Base-by-base conservation (phyloP, 2,797 vertebrate genomes). In the Anomalospiza imberbis region DNA sequence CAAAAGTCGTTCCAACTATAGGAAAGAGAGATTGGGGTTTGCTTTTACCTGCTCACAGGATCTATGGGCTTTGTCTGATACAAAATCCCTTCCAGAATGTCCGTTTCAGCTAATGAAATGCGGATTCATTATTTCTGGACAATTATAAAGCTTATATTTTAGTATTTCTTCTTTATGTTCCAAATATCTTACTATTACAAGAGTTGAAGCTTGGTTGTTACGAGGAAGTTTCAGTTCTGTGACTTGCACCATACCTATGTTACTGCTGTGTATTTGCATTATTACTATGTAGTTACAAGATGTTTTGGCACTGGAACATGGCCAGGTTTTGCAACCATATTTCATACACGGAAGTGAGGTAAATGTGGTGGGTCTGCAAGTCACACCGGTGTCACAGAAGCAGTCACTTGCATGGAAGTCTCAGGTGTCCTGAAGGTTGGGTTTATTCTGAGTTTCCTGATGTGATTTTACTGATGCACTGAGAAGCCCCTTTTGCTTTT, bases 211-310 rank as follows among this genome's bases (percentile, higher is more conserved):
- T 77, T 44, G 22, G 13, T 25, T 82, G 57, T 57, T 85, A 25
- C 45, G 62, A 71, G 61, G 13, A 84, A 61, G 65, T 84, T 89
- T 77, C 20, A 3, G 28, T 88, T 91, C 34, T 48, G 79, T 86
- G 70, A 72, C 72, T 80, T 68, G 32, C 44, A 65, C 7, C 0
- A 0, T 45, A n/a, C 2, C 1, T 31, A 4, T 2, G 0, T 73
- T 82, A 42, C 25, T 73, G 44, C 26, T 62, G 20, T 45, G 19
- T 70, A 14, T 86, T 82, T 76, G 8, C 40, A 9, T 73, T 79
- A 50, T 45, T 76, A 17, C 32, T 31, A 0, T 28, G 25, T 28
- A 68, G 44, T 74, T 82, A 57, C n/a, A 45, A 58, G 77, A 68
- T n/a, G 34, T 58, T 78, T 70, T 72, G 66, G 19, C 13, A 0